Conservation (phyloP, 2,113 vertebrate species). For the Poecile atricapillus region DNA sequence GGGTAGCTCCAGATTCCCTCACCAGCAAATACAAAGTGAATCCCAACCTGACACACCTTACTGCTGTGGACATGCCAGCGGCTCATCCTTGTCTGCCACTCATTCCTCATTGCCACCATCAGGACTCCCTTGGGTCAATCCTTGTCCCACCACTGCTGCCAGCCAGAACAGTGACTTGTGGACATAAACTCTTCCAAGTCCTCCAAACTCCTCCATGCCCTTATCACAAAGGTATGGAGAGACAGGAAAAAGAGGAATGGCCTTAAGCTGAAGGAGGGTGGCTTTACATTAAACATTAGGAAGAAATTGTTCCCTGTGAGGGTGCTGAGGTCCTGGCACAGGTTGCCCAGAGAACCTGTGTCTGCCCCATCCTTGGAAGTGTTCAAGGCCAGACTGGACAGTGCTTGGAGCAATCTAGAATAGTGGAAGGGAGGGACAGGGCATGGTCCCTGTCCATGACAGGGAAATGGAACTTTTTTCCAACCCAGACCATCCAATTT, state of each 20-base stretch:
- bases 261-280: background rate
- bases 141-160: background rate
- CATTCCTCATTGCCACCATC: background rate
- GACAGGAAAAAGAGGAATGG: background rate
- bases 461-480: background rate
- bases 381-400: background rate
- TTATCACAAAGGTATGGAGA: background rate
- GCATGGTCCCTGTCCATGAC: background rate
- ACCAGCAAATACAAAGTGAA: background rate
- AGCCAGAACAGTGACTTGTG: background rate
- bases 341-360: background rate
- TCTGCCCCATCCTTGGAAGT: background rate
- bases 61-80: accelerated
- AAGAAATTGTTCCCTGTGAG: background rate
- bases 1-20: background rate
- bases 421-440: background rate
- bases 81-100: background rate
- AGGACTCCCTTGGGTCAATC: background rate
- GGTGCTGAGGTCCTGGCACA: background rate
- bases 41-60: background rate
- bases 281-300: background rate
- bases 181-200: background rate
- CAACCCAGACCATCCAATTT: background rate
- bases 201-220: background rate
- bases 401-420: background rate